phyloP scores from a whole-genome alignment of 1,140 invertebrate genomes.

The Lepidurus couesii region DNA sequence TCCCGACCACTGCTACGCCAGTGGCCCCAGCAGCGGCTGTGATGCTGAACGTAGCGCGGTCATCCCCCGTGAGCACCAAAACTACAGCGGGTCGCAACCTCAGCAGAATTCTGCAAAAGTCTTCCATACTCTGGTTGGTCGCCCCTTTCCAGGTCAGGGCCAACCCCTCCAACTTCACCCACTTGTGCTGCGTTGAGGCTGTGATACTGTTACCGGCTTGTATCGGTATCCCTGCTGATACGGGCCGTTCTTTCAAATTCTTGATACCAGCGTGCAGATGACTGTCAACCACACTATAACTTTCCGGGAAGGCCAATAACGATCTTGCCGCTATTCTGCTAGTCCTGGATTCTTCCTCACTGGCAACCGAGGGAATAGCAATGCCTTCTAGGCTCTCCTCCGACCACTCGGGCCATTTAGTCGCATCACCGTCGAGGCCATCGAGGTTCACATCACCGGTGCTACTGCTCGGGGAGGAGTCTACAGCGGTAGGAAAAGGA shows the following conservation, averaged over 20 bases:
- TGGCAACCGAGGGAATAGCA: neutral
- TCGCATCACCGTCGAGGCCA: conserved; percentile 1
- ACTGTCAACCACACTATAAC: neutral
- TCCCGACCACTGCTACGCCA: neutral
- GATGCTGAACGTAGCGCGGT: conserved; percentile 4
- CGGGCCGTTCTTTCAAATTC: neutral
- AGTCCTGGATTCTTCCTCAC: neutral
- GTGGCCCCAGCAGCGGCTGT: neutral
- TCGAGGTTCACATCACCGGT: neutral
- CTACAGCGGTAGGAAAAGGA: neutral
- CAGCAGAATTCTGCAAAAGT: neutral
- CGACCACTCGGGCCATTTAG: conserved; percentile 9
- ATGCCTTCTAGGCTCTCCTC: neutral
- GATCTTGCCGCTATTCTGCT: neutral
- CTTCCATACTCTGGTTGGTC: neutral
- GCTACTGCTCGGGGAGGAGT: neutral
- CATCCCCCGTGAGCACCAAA: neutral
- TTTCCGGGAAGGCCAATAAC: neutral
- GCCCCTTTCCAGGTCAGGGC: neutral
- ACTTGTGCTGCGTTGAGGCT: conserved; percentile 1
- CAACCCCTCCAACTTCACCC: neutral
- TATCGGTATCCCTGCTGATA: neutral
- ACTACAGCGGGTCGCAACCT: neutral
- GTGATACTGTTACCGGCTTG: neutral
- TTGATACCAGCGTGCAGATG: neutral